Evolutionary conservation across 64 coral and sea anemone species (phyloP), one percentile per base, ranked within the genome.

Genomic region (Dendronephthya gigantea): DNA sequence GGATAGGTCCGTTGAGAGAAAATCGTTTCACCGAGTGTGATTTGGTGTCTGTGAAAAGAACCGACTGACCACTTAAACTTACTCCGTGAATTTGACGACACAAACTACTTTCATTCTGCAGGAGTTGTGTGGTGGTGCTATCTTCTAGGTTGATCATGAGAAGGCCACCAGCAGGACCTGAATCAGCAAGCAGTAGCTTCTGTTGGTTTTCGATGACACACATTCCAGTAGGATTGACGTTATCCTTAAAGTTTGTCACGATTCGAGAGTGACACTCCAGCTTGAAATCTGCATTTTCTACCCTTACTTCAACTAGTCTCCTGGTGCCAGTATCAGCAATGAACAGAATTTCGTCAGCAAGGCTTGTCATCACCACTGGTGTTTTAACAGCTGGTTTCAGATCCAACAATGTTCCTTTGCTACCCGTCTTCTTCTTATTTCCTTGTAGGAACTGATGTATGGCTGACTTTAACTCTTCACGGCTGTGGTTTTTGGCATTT

Each of bases 121-220:
- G 49, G 0, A 90, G 83, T 85, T 90, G 83, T 12, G 32, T 48
- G 0, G 89, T 59, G 45, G 84, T 90, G 12, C 89, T 74, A 69
- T 90, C 84, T 86, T 90, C 84, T 7, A 86, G 72, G 48, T 40
- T 90, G 13, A 90, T 9, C n/a, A 86, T 29, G 1, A 90, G 70
- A 45, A 90, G 89, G 27, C 84, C 89, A 17, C 89, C 89, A 49
- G 25, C 12, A 41, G 19, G 81, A 5, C 89, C 84, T 11, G 89
- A 90, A 90, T 90, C 84, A 59, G 89, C 89, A 86, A 86, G 88
- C 83, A 85, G 69, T 27, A 90, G 31, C 9, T 90, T 90, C 10
- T 90, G 88, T n/a, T 90, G 48, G 23, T 25, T 35, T 82, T 90
- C 66, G 7, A 90, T 90, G 83, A 85, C 56, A 76, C 83, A 59